Base-by-base conservation (phyloP, 2,888 invertebrate genomes). In the Trisateles emortualis region DNA sequence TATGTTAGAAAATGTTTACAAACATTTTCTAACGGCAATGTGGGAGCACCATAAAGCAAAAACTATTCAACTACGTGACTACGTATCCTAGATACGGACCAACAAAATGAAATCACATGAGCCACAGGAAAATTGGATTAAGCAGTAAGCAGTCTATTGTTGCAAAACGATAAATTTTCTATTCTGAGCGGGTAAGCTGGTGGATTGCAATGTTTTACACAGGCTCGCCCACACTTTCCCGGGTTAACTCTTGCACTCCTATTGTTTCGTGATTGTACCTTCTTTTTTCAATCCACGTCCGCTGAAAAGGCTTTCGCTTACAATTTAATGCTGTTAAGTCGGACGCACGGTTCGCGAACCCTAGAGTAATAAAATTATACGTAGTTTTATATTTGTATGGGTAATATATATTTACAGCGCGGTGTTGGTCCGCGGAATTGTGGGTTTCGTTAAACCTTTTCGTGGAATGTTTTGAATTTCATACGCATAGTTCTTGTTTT, bases 121-220 rank as follows among this genome's bases (percentile, higher is more conserved):
- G 77, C 75, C 73, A 46, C 73, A 71, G 72, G 64, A 68, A 72
- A 76, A 84, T 83, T 78, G 83, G 86, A 87, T 89, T 87, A 88
- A 82, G 63, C 76, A 74, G 68, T 68, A 47, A 52, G 52, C 42
- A 52, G 32, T 76, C 55, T 73, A 87, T 89, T 90, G 88, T 90
- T 81, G 76, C 75, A 68, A 74, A 78, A 78, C 86, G 78, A 89
- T 90, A 90, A 88, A 88, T 90, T 87, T 83, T 76, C 86, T 78
- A 81, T 81, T 84, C 83, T 77, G 74, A 67, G 73, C 78, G 67
- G 66, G 72, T 85, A 81, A 88, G 79, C 81, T 73, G 68, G 64
- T 62, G 76, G 78, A 81, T 82, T 68, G 72, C 79, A 65, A 72
- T 83, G 82, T 81, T 79, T 79, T 59, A 58, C 68, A 61, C 55